Percentiles rank a stretch among this genome's conserved stretches.
These are phyloP conservation scores for Pherbina coryleti DNA, from an alignment of 2,888 invertebrate species.

Conservation along the genomic window DNA sequence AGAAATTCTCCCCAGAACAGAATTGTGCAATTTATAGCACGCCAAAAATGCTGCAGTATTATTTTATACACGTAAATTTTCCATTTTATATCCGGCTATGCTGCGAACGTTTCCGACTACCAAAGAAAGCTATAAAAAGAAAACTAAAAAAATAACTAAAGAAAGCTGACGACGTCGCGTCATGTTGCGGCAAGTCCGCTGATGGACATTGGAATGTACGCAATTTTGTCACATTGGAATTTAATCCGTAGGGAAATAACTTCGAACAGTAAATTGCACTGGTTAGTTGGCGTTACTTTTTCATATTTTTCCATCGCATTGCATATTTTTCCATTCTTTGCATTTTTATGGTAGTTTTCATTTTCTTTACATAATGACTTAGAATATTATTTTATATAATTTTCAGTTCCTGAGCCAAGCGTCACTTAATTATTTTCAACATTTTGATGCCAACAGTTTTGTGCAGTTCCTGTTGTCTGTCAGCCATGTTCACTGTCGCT, in stretches of 20 bases:
- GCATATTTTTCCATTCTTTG: no score
- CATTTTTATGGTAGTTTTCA: not conserved
- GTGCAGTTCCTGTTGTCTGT: no score
- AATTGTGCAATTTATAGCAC: constrained; percentile 12
- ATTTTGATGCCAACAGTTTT: not conserved
- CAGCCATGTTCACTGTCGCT: not conserved
- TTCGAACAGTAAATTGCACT: not conserved
- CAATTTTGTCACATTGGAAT: not conserved
- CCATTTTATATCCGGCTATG: not conserved
- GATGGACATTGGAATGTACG: not conserved
- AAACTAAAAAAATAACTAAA: not conserved
- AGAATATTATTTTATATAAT: not conserved
- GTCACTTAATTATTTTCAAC: not conserved
- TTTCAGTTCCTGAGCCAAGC: not conserved
- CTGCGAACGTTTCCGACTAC: not conserved
- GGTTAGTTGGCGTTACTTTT: not conserved
- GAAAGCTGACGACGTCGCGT: not conserved
- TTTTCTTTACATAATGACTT: no score
- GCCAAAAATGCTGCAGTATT: constrained; percentile 8
- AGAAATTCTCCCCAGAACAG: no score
- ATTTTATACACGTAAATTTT: not conserved
- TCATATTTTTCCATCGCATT: not conserved
- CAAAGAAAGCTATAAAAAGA: not conserved
- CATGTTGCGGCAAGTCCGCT: not conserved
- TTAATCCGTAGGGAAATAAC: not conserved